phyloP scores from a whole-genome alignment of 2,888 invertebrate species.

The Gari tellinella region DNA sequence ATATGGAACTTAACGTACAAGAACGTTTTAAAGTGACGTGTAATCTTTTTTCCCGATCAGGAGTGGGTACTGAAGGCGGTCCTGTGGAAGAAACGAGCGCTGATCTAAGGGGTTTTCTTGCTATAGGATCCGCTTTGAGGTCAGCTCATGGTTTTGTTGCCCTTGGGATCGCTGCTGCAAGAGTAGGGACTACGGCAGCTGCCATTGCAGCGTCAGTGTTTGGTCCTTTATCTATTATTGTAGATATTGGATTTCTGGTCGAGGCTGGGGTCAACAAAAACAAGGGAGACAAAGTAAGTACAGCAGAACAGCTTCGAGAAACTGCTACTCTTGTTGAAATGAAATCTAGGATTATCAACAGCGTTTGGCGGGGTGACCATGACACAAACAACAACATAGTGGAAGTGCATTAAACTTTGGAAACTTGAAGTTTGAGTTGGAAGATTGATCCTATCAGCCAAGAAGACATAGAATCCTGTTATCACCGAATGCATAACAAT shows the following conservation, averaged over 20 bases:
- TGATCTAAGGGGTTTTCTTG: constrained; percentile 14
- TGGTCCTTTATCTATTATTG: constrained; percentile 17
- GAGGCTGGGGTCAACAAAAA: constrained; percentile 21
- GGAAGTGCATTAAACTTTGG: no score
- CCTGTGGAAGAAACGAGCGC: constrained; percentile 4
- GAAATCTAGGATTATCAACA: constrained; percentile 1
- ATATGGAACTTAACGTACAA: constrained; percentile 7
- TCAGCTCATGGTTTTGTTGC: constrained; percentile 4
- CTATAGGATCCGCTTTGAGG: constrained; percentile 18
- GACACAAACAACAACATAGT: no score
- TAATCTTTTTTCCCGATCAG: neutral
- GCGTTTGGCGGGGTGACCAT: no score
- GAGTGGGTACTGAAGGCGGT: neutral
- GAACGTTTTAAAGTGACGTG: neutral
- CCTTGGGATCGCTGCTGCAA: constrained; percentile 5
- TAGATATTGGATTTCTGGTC: constrained; percentile 22
- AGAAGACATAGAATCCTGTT: no score
- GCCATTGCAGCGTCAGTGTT: constrained; percentile 14
- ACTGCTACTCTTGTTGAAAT: constrained; percentile 11
- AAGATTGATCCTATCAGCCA: no score
- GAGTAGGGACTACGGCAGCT: constrained; percentile 13
- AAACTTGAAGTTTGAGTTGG: no score
- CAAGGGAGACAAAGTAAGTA: constrained; percentile 14
- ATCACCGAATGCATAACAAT: no score
- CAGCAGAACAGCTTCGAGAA: constrained; percentile 6